Evolutionary conservation across 2,797 vertebrate species (phyloP), one percentile per base, ranked within the genome.

Genomic region (Amblyopsis hoosieri): DNA sequence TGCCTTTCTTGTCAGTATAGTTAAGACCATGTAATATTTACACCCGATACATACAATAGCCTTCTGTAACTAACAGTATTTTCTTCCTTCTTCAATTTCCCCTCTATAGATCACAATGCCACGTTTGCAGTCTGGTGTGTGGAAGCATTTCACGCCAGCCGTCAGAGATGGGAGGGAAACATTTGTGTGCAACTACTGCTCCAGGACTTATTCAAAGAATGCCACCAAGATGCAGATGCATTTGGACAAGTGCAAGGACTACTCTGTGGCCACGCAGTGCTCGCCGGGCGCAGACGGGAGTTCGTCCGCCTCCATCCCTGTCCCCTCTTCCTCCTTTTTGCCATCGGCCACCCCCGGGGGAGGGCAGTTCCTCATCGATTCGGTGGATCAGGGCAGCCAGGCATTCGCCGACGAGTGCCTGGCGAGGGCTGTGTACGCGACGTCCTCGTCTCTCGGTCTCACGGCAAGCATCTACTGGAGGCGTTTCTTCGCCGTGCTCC

Each of bases 221-320:
- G 83, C 76, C 0, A 85, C 80, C 46, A 84, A 85, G 72, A 82
- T 83, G 78, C 83, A 85, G 78, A 75, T 81, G 62, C 83, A 85
- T 61, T 63, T 87, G 64, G 69, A 78, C 64, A 81, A 87, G 62
- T 85, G 81, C 62, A 81, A 85, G 60, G 70, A 78, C 51, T 78
- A 78, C 61, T 80, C 75, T 1, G 54, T 65, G 42, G 49, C 64
- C 19, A 79, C 45, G 0, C 80, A 82, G 63, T 76, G 71, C 72
- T 84, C 82, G 0, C 69, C 77, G 0, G 74, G 75, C 46, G 62
- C 73, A 2, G 77, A 85, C 14, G 67, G 75, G 29, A 77, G 79
- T 60, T 82, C 79, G 37, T 83, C 82, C 15, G 77, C 81, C 52
- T 82, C 79, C 64, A 80, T 83, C 14, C 77, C 78, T 9, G 69